Percentiles rank a stretch among this genome's conserved stretches.
These are phyloP conservation scores for Papilio dardanus DNA, from an alignment of 1,140 invertebrate genomes.

Conservation along the genomic window DNA sequence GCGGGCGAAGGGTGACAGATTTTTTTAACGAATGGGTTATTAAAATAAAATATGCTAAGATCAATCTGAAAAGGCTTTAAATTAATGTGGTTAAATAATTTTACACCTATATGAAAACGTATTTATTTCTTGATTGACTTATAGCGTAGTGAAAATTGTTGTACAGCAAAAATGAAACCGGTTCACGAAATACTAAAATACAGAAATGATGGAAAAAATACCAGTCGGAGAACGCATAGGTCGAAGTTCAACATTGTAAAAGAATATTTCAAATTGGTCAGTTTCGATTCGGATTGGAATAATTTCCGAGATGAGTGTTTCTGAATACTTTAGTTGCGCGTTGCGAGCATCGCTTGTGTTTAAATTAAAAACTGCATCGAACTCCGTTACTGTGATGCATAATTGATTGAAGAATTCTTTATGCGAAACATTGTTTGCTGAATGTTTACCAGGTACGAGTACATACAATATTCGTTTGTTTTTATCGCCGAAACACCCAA, in stretches of 20 bases:
- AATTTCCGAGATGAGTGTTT: slow-evolving; percentile 53
- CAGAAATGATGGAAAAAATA: neutral
- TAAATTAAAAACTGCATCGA: slow-evolving; percentile 37
- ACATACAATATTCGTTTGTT: neutral
- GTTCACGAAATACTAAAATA: neutral
- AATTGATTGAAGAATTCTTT: slow-evolving; percentile 18
- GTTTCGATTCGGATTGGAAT: slow-evolving; percentile 48
- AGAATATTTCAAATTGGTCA: slow-evolving; percentile 55
- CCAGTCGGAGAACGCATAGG: neutral
- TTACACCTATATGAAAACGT: neutral
- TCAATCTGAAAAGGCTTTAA: neutral
- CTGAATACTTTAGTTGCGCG: slow-evolving; percentile 32
- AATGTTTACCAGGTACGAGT: neutral
- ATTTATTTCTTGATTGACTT: neutral
- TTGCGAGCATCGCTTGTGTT: slow-evolving; percentile 7
- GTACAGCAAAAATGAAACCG: neutral
- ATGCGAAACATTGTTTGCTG: neutral
- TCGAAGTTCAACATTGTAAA: slow-evolving; percentile 38
- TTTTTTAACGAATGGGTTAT: slow-evolving; percentile 33
- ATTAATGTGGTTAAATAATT: neutral
- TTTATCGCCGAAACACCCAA: neutral
- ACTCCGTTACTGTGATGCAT: slow-evolving; percentile 30
- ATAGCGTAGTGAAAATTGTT: neutral
- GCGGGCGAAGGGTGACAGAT: slow-evolving; percentile 13
- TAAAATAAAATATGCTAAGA: slow-evolving; percentile 30